Evolutionary conservation across 2,797 vertebrate genomes (phyloP).

Genomic region (Myoxocephalus aenaeus): DNA sequence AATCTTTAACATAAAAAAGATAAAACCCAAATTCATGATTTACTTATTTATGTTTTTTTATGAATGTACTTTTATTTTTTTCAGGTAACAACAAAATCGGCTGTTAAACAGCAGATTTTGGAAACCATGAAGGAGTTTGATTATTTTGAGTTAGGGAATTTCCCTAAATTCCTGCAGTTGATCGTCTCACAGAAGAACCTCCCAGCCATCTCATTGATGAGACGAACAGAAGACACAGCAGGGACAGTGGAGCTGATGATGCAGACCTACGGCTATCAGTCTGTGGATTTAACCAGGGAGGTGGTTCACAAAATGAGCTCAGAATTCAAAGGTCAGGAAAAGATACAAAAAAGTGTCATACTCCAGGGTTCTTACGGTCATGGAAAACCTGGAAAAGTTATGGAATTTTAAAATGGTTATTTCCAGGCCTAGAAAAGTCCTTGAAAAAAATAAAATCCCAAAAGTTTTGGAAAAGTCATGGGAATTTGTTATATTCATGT

Average conservation of each 20-base stretch:
- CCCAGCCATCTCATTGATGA: fast-evolving
- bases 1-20: not conserved
- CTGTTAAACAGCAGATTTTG: slow-evolving; percentile 6
- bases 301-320: not conserved
- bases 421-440: no score
- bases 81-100: not conserved
- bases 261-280: not conserved
- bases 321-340: not conserved
- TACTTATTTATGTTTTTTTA: not conserved
- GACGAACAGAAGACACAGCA: fast-evolving
- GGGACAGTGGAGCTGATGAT: not conserved
- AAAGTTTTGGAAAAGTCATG: no score
- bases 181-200: fast-evolving
- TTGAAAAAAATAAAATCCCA: no score
- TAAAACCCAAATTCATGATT: no score
- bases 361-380: no score
- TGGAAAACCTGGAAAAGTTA: no score
- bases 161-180: not conserved
- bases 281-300: not conserved
- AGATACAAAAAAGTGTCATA: not conserved
- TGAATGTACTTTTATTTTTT: not conserved
- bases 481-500: no score
- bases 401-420: no score
- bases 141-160: fast-evolving
- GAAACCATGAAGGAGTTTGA: slow-evolving; percentile 8